Evolutionary conservation across 2,113 vertebrate species (phyloP), one percentile per base, ranked within the genome.

Genomic region (Ageneiosus marmoratus): DNA sequence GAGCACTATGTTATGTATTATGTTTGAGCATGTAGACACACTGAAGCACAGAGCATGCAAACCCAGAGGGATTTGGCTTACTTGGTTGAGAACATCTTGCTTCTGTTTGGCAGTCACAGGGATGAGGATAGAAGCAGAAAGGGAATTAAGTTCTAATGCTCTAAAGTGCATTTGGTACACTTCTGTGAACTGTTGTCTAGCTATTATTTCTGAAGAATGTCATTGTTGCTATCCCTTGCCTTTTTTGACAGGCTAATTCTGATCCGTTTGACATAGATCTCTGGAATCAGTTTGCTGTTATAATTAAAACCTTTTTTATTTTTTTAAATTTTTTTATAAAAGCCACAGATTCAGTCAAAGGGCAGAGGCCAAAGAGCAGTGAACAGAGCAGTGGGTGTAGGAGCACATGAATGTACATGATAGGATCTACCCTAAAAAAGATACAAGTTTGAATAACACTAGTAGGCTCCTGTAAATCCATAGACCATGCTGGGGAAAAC

Each of bases 11-110:
- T 76, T 70, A 83, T 51, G 50, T 37, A 53, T 88, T 34, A 86
- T 87, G 91, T 89, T 82, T 83, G 89, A 83, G 65, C 93, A 93
- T 94, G 89, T 87, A 69, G 85, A 93, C 90, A 93, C 88, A 92
- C 67, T 91, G 58, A 91, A 91, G 87, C 86, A 92, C 89, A 92
- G 84, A 88, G 87, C 94, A 95, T 95, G 93, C 93, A 94, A 88
- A 88, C 89, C 88, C 58, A 87, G n/a, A 86, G 80, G 86, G 86
- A 75, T 22, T 81, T 84, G 75, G 86, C 94, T 95, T 95, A 95
- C 95, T 95, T 95, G 94, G 89, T 93, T 94, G 84, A 95, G 93
- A 93, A 95, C 93, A 86, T 95, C 95, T 91, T 94, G 94, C 92
- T 94, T 95, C 94, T 95, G 93, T 92, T 89, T 89, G 86, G 90